These are phyloP conservation scores for Nanorana parkeri DNA, from an alignment of 2,113 vertebrate species.

Conservation along the genomic window DNA sequence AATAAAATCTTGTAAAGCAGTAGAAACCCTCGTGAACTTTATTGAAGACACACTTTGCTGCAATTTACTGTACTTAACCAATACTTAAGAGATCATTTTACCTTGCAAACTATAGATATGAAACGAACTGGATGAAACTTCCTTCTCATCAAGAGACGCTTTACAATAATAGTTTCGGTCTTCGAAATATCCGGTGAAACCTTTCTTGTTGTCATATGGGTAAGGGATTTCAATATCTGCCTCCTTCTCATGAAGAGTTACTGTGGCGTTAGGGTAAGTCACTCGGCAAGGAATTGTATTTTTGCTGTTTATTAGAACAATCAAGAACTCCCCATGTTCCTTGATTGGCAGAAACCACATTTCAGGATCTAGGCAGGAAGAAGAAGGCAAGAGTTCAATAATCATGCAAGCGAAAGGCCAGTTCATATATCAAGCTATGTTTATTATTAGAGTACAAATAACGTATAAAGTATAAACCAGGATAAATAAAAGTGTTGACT, in stretches of 20 bases:
- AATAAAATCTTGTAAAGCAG: too few relatives aligned
- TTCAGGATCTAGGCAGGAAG: conserved; percentile 74
- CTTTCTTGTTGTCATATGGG: conserved; percentile 83
- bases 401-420: neutral
- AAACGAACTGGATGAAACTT: conserved; percentile 81
- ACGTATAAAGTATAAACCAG: too few relatives aligned
- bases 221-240: conserved; percentile 69
- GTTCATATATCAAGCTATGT: too few relatives aligned
- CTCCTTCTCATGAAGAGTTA: conserved; percentile 84
- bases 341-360: conserved; percentile 80
- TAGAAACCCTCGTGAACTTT: too few relatives aligned
- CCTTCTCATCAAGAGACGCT: conserved; percentile 77
- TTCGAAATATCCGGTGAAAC: conserved; percentile 84
- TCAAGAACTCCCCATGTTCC: conserved; percentile 76
- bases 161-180: conserved; percentile 88
- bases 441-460: too few relatives aligned
- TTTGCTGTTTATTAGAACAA: conserved; percentile 79
- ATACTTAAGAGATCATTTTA: conserved; percentile 56
- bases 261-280: conserved; percentile 83
- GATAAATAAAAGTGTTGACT: too few relatives aligned
- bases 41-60: too few relatives aligned
- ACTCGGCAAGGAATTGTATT: conserved; percentile 88
- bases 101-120: conserved; percentile 84
- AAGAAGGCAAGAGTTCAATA: neutral
- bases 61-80: neutral